Conservation (phyloP, 2,888 invertebrate genomes). For the Meliscaeva auricollis region DNA sequence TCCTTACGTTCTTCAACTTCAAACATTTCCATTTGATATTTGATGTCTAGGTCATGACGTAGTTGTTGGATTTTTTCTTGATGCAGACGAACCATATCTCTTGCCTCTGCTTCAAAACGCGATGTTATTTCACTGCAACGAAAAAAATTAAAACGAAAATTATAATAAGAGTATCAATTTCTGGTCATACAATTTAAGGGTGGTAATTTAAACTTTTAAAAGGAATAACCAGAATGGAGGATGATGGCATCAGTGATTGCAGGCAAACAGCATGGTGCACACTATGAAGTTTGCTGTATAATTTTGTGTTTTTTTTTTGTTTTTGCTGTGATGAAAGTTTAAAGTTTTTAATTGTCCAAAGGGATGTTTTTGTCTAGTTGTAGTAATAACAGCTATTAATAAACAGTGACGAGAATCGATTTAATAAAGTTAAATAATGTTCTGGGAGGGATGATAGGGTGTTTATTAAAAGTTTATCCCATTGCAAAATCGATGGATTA, state of each 20-base stretch:
- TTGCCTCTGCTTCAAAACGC: conserved; percentile 88
- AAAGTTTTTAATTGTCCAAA: conserved; percentile 61
- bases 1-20: conserved; percentile 97
- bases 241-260: conserved; percentile 3
- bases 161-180: conserved; percentile 30
- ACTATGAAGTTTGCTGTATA: background rate
- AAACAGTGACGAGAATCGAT: background rate
- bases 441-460: background rate
- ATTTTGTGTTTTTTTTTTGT: conserved; percentile 6
- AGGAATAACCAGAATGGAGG: background rate
- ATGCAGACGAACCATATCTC: conserved; percentile 86
- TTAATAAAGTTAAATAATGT: conserved; percentile 11
- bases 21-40: conserved; percentile 92
- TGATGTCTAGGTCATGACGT: conserved; percentile 89
- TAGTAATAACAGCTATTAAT: conserved; percentile 13
- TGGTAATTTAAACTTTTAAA: conserved; percentile 19
- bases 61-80: conserved; percentile 89
- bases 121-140: conserved; percentile 85
- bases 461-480: conserved; percentile 12
- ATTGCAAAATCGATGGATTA: background rate
- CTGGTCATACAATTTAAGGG: conserved; percentile 7
- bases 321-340: conserved; percentile 10
- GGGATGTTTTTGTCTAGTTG: conserved; percentile 34
- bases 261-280: conserved; percentile 12
- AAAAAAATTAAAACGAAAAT: conserved; percentile 68